Percentiles rank a stretch among this genome's conserved stretches.
These are phyloP conservation scores for Phrynocephalus guinanensis DNA, from an alignment of 2,797 vertebrate species.

Conservation along the genomic window DNA sequence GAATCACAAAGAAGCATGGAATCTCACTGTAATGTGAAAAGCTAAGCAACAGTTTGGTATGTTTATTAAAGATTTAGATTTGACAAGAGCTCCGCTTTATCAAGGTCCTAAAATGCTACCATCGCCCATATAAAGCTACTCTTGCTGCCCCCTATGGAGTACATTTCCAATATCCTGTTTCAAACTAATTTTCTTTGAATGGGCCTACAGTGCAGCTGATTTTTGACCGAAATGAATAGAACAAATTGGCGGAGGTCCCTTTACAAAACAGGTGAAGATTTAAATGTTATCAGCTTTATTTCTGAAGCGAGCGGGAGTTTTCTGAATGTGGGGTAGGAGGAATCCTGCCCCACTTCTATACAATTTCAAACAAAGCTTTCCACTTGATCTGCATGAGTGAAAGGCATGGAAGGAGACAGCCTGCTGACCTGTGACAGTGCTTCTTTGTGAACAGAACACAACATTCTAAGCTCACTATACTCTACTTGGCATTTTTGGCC, in stretches of 20 bases:
- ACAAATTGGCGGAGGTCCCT: conserved; percentile 53
- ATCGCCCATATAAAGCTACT: conserved; percentile 72
- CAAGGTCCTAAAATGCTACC: conserved; percentile 73
- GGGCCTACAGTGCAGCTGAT: conserved; percentile 58
- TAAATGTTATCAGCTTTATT: conserved; percentile 31
- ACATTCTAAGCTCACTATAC: neutral
- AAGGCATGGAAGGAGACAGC: neutral
- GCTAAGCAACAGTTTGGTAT: conserved; percentile 68
- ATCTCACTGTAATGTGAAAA: conserved; percentile 71
- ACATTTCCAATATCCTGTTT: conserved; percentile 81
- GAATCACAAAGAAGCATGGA: conserved; percentile 70
- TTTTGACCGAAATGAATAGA: conserved; percentile 66
- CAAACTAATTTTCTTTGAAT: conserved; percentile 67
- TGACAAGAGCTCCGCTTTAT: conserved; percentile 79
- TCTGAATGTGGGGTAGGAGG: conserved; percentile 10
- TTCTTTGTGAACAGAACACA: neutral
- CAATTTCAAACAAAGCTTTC: neutral
- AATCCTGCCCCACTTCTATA: conserved; percentile 24
- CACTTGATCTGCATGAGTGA: neutral
- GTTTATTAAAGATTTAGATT: conserved; percentile 81
- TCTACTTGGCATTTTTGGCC: neutral
- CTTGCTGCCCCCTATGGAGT: conserved; percentile 71
- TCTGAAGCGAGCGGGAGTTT: conserved; percentile 17
- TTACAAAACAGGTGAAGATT: conserved; percentile 41
- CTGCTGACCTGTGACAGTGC: too few species aligned